A percentile compares a stretch with the other conserved stretches of the same genome.
Conservation (phyloP, 2,113 vertebrate species). For the Benitochromis conjunctus region DNA sequence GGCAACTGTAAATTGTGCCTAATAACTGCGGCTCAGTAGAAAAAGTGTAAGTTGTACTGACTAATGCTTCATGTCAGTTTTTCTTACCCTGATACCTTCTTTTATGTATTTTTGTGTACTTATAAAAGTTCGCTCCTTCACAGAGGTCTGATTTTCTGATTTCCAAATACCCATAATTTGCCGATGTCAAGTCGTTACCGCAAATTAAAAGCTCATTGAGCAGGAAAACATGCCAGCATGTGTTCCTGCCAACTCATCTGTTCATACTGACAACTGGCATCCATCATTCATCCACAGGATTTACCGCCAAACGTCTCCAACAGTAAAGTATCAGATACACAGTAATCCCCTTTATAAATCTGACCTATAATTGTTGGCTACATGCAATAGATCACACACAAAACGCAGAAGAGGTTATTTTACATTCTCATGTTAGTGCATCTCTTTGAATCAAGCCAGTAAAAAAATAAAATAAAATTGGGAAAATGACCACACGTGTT, state of each 20-base stretch:
- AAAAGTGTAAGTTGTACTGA: not conserved
- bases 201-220: constrained; percentile 62
- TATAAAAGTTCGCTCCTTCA: not conserved
- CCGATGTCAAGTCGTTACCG: constrained; percentile 41
- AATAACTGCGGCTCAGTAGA: not conserved
- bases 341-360: not conserved
- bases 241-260: constrained; percentile 60
- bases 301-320: not conserved
- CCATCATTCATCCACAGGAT: constrained; percentile 53
- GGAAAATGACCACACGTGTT: rapidly evolving
- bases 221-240: constrained; percentile 24
- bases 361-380: not conserved
- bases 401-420: not conserved
- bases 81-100: not conserved
- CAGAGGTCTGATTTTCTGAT: constrained; percentile 21
- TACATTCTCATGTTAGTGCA: not conserved
- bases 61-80: not conserved
- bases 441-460: not conserved
- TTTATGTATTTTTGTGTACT: not conserved
- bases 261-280: constrained; percentile 51
- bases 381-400: not conserved
- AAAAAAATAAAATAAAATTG: not conserved
- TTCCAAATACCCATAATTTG: constrained; percentile 15
- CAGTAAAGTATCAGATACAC: not conserved
- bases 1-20: not conserved